phyloP scores from a whole-genome alignment of 92 coral and sea anemone species.

The Nematostella vectensis region DNA sequence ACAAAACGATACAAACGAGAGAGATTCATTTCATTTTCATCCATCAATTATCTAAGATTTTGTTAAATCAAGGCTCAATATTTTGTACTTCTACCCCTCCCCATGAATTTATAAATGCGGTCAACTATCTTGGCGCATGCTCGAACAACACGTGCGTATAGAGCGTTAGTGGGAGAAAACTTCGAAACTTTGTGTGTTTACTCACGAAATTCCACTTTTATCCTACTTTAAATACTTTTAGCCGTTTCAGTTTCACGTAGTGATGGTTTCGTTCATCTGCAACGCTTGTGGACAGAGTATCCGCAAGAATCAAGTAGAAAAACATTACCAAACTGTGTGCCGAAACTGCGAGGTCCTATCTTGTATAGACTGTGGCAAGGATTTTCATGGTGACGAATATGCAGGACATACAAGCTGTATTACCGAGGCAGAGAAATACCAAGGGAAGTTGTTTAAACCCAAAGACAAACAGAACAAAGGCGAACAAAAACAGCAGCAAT shows the following conservation, averaged over 20 bases:
- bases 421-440: slow-evolving; percentile 94
- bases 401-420: slow-evolving; percentile 79
- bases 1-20: too few species aligned
- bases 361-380: slow-evolving; percentile 92
- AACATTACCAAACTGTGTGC: slow-evolving; percentile 82
- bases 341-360: slow-evolving; percentile 74
- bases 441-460: slow-evolving; percentile 86
- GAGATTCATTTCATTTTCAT: too few species aligned
- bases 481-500: slow-evolving; percentile 91
- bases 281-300: slow-evolving; percentile 94
- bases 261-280: slow-evolving; percentile 89
- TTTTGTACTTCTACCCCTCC: not conserved
- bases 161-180: too few species aligned
- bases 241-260: too few species aligned
- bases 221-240: not conserved
- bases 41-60: too few species aligned
- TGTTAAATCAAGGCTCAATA: too few species aligned
- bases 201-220: too few species aligned
- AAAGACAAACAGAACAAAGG: slow-evolving; percentile 91
- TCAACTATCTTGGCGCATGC: slow-evolving; percentile 6
- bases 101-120: not conserved
- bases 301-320: slow-evolving; percentile 89
- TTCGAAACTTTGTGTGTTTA: too few species aligned
- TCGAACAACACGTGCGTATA: slow-evolving; percentile 15
- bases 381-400: slow-evolving; percentile 91